A percentile compares a stretch with the other conserved stretches of the same genome.
Conservation (phyloP, 53 echinoderm and acorn worm genomes). For the Temnopleurus reevesii region DNA sequence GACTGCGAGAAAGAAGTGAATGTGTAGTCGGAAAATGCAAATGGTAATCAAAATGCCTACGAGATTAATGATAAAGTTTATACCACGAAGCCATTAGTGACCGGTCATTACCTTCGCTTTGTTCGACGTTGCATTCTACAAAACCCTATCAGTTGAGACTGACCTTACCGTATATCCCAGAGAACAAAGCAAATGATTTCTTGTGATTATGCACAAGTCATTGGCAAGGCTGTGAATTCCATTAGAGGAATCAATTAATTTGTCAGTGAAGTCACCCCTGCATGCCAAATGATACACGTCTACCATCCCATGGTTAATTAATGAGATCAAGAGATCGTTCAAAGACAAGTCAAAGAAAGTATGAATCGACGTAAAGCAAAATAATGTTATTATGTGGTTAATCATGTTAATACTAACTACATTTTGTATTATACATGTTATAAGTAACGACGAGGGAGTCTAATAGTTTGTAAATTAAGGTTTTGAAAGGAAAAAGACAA, state of each 20-base stretch:
- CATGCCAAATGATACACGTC: too few species aligned
- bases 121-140: background rate
- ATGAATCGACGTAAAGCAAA: background rate
- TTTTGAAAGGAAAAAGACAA: too few species aligned
- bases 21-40: background rate
- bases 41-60: background rate
- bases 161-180: background rate
- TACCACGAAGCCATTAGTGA: background rate
- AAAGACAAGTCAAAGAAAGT: background rate
- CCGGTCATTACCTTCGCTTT: background rate
- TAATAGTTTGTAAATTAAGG: too few species aligned
- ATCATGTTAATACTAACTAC: too few species aligned
- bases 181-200: background rate
- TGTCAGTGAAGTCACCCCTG: background rate
- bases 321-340: background rate
- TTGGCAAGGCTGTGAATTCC: background rate
- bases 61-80: background rate
- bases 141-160: background rate
- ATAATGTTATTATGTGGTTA: too few species aligned
- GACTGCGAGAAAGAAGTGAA: too few species aligned
- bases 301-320: background rate
- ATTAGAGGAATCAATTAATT: background rate
- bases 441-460: too few species aligned
- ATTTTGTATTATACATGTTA: too few species aligned
- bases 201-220: background rate